Evolutionary conservation across 2,888 invertebrate species (phyloP), one percentile per base, ranked within the genome.

Genomic region (Tenthredo distinguenda): DNA sequence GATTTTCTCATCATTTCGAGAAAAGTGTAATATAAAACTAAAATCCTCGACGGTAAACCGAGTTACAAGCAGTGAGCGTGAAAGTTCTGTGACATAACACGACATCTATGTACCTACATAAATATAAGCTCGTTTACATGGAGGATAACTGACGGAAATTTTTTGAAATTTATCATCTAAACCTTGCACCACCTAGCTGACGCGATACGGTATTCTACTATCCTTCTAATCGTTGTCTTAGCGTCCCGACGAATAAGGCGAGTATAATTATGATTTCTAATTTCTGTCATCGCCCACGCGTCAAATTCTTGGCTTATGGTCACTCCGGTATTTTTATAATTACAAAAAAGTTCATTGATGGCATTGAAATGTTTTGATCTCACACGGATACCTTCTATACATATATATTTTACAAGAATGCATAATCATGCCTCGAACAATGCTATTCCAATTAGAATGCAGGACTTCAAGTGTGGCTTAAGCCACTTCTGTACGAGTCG

Each of bases 21-120:
- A 81, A 26, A 81, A 81, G 62, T 81, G 81, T 81, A 81, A 81
- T 81, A 40, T 81, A 81, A 81, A 62, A 58, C 81, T 62, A 0
- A 77, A 58, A 40, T 58, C 40, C 58, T 79, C 40, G 12, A 9
- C 26, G 26, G 74, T 9, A 10, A 74, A 40, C 72, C 40, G 40
- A 74, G 7, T 74, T 74, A n/a, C 43, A 74, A 34, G 10, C n/a
- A 43, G 21, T 43, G 2, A 62, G 50, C 81, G 81, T 81, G 62
- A 81, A 81, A 81, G 62, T 81, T 81, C 21, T 26, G 40, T 81
- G 81, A 81, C 58, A 74, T 43, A 55, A 50, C 50, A 50, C 55
- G 26, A 31, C 31, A n/a, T 55, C 15, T 77, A 34, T 55, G 31
- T 77, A 50, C 21, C 43, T 55, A 77, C 55, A 55, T 47, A 26